A percentile compares a stretch with the other conserved stretches of the same genome.
These are phyloP conservation scores for Buathra laborator DNA, from an alignment of 2,888 invertebrate genomes.

Conservation along the genomic window DNA sequence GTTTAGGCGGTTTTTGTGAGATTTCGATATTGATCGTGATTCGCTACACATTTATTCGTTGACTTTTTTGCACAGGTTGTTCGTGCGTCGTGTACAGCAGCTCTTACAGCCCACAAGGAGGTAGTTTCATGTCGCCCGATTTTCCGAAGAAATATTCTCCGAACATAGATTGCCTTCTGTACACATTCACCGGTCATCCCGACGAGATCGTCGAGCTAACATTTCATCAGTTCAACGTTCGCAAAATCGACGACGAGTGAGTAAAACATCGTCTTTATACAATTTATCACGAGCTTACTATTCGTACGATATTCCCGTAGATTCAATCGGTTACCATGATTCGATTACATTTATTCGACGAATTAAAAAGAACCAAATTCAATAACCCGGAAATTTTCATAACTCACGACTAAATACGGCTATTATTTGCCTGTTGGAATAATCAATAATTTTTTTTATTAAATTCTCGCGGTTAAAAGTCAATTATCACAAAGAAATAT, in stretches of 20 bases:
- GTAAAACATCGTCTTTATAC: constrained; percentile 82
- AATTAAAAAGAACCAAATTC: background rate
- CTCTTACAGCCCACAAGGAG: constrained; percentile 92
- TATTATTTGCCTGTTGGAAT: background rate
- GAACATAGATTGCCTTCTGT: constrained; percentile 92
- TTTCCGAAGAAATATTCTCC: constrained; percentile 92
- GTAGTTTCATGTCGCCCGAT: constrained; percentile 94
- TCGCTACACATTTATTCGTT: constrained; percentile 23
- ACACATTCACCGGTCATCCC: constrained; percentile 92
- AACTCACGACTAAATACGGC: background rate
- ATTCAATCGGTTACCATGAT: background rate
- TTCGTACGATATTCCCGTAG: background rate
- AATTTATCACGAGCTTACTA: background rate
- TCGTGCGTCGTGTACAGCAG: constrained; percentile 93
- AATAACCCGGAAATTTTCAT: background rate
- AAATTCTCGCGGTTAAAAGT: background rate
- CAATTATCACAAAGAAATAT: constrained; percentile 17
- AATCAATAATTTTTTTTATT: constrained; percentile 4
- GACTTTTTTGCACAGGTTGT: constrained; percentile 89
- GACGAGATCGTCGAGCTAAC: constrained; percentile 94
- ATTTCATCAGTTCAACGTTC: constrained; percentile 92
- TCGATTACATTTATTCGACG: background rate
- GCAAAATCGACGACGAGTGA: constrained; percentile 89
- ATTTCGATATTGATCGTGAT: background rate
- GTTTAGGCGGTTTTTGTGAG: background rate